A percentile compares a stretch with the other conserved stretches of the same genome.
These are phyloP conservation scores for Mycogona germanica DNA, from an alignment of 2,888 invertebrate species.

Conservation along the genomic window DNA sequence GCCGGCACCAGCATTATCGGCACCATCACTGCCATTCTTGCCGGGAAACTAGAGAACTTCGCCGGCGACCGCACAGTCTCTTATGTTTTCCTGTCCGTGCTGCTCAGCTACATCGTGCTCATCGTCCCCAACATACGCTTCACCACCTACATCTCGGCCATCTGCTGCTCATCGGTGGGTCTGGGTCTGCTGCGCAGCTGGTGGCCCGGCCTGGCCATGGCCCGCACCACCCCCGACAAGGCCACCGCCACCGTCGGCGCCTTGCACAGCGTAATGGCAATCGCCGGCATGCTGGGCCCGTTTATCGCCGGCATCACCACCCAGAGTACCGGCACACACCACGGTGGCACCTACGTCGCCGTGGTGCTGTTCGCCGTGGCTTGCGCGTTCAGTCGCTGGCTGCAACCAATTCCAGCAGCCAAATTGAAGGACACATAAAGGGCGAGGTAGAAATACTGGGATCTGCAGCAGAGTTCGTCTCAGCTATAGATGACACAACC, in stretches of 20 bases:
- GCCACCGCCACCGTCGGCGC: background rate
- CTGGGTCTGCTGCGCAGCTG: background rate
- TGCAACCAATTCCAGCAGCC: background rate
- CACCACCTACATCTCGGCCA: background rate
- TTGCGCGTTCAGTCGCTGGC: background rate
- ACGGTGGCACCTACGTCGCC: background rate
- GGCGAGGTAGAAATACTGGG: background rate
- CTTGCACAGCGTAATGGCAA: slow-evolving; percentile 2
- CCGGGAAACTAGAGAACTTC: slow-evolving; percentile 1
- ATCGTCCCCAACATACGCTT: background rate
- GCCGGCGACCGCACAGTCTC: background rate
- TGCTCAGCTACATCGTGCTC: background rate
- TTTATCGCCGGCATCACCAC: background rate
- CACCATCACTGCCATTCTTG: background rate
- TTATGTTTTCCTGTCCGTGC: background rate
- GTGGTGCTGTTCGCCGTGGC: background rate
- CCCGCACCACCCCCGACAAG: slow-evolving; percentile 1
- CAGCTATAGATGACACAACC: too few relatives aligned
- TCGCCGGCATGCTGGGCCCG: slow-evolving; percentile 6
- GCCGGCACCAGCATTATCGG: background rate
- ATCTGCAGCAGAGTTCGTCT: too few relatives aligned
- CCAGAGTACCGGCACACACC: background rate
- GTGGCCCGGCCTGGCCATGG: background rate
- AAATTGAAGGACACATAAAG: background rate
- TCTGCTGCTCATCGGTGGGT: background rate